Evolutionary conservation across 2,113 vertebrate species (phyloP), one percentile per base, ranked within the genome.

Genomic region (Colius striatus): DNA sequence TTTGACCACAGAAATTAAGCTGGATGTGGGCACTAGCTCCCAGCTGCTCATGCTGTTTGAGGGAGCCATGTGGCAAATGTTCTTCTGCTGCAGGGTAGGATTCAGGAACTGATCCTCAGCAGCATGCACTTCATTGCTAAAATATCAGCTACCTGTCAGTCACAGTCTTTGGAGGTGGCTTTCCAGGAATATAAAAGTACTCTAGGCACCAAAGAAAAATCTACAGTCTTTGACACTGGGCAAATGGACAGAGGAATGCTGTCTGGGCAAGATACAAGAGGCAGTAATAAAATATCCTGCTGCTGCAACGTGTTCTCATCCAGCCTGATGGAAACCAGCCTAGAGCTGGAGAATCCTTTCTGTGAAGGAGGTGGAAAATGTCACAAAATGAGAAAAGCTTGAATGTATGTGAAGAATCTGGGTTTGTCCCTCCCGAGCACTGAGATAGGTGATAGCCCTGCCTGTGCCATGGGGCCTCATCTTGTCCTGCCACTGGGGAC

Each of bases 231-330:
- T 4, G 19, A 50, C 68, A 41, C n/a, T 77, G 90, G 84, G 83
- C 90, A 76, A 50, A 43, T 0, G 2, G 81, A 92, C 94, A 90
- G 94, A 95, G 80, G 89, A 89, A 95, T 89, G 79, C 27, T 83
- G 60, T 77, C 75, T 86, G 90, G 80, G 81, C 72, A 79, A 83
- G 89, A 85, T 79, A 90, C 71, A 89, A 96, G 94, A 91, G 55
- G 78, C 93, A 91, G 84, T 67, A 93, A 86, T 95, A 91, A 97
- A 94, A 82, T 15, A 20, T 77, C 75, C 75, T 60, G 51, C 84
- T 92, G 78, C 79, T 88, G 63, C 11, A 13, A 88, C 83, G 43
- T 12, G 0, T 80, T 93, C 83, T 53, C 4, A 0, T 78, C 72
- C 83, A 92, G 76, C 20, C 79, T 80, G 45, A 34, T 87, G 93